A percentile compares a stretch with the other conserved stretches of the same genome.
Conservation (phyloP, 2,797 vertebrate genomes). For the Acanthurus lineatus region DNA sequence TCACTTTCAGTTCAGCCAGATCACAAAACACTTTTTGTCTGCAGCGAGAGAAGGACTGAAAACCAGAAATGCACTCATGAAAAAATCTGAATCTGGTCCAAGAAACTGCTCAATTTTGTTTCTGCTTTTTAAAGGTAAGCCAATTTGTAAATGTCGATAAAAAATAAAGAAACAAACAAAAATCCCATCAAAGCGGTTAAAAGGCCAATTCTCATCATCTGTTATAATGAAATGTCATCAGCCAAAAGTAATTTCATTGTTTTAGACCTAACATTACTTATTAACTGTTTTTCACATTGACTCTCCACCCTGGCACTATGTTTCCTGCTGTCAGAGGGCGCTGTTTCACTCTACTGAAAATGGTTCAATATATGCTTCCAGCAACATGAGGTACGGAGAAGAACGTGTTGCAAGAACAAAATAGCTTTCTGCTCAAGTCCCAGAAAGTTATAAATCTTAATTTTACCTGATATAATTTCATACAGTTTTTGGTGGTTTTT, state of each 20-base stretch:
- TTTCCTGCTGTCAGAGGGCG: not conserved
- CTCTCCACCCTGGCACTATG: not conserved
- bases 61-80: not conserved
- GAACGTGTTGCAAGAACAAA: not conserved
- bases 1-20: slow-evolving; percentile 31
- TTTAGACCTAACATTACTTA: not conserved
- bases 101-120: not conserved
- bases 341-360: not conserved
- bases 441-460: not conserved
- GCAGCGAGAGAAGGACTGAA: not conserved
- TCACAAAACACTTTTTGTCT: not conserved
- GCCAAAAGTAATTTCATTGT: not conserved
- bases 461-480: too few relatives aligned
- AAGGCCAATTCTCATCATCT: not conserved
- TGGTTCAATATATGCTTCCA: not conserved
- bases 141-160: too few relatives aligned
- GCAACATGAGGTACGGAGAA: not conserved
- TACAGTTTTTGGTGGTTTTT: too few relatives aligned
- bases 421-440: not conserved
- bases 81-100: not conserved
- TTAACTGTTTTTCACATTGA: not conserved
- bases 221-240: not conserved
- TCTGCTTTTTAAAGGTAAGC: not conserved
- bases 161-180: not conserved
- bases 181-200: not conserved